A percentile compares a stretch with the other conserved stretches of the same genome.
Conservation (phyloP, 2,113 vertebrate species). For the Parus major region DNA sequence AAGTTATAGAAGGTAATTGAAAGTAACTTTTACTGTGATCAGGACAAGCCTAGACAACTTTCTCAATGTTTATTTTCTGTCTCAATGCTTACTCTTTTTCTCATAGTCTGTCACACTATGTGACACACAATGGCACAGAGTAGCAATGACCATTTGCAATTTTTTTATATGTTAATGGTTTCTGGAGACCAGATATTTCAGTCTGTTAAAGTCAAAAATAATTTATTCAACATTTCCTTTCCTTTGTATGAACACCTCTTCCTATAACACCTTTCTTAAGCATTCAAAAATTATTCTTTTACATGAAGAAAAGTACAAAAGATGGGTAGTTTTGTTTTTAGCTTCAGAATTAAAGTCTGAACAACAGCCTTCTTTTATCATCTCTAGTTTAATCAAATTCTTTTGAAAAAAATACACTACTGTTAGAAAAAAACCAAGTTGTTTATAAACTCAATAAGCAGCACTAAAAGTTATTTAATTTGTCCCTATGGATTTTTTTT, state of each 20-base stretch:
- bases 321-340: neutral
- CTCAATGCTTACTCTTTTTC: neutral
- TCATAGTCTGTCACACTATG: neutral
- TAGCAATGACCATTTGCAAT: rapidly evolving
- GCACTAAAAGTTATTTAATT: neutral
- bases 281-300: neutral
- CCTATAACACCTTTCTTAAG: neutral
- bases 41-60: neutral
- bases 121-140: neutral
- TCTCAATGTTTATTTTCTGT: neutral
- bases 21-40: neutral
- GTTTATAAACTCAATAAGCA: neutral
- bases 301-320: neutral
- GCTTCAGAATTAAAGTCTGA: neutral
- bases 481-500: neutral
- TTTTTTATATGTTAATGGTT: neutral
- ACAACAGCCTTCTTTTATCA: neutral
- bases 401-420: neutral
- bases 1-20: neutral
- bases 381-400: neutral
- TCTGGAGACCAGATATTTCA: neutral
- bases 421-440: neutral
- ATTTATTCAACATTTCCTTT: neutral
- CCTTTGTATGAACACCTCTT: neutral
- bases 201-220: neutral